phyloP scores from a whole-genome alignment of 2,888 invertebrate genomes.

The Polymixis flavicincta region DNA sequence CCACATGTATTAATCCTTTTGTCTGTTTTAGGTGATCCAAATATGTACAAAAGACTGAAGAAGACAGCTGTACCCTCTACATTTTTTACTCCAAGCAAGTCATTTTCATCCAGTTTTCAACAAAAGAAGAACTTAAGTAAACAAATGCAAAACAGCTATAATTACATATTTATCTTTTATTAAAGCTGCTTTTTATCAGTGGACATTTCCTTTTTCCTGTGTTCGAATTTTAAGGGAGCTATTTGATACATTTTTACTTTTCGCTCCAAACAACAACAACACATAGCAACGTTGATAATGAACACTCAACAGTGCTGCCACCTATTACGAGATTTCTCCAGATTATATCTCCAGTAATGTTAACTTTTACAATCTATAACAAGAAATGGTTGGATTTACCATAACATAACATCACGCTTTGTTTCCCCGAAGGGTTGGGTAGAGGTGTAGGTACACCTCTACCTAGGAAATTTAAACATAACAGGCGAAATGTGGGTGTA shows the following conservation, averaged over 20 bases:
- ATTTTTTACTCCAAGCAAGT: slow-evolving; percentile 18
- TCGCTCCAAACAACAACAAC: not conserved
- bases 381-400: not conserved
- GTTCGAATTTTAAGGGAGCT: not conserved
- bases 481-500: no score
- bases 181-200: not conserved
- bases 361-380: not conserved
- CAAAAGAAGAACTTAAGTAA: slow-evolving; percentile 21
- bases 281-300: not conserved
- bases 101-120: not conserved
- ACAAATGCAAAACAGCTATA: not conserved
- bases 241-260: not conserved
- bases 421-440: no score
- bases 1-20: not conserved
- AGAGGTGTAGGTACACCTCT: no score
- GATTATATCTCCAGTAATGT: not conserved
- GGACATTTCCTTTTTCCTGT: not conserved
- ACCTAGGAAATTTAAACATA: no score
- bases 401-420: no score
- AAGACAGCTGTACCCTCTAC: slow-evolving; percentile 31
- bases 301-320: slow-evolving; percentile 4
- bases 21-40: slow-evolving; percentile 31
- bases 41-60: slow-evolving; percentile 10
- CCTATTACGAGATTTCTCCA: not conserved
- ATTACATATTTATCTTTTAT: not conserved